These are phyloP conservation scores for Holocentrus rufus DNA, from an alignment of 2,797 vertebrate species.

Conservation along the genomic window DNA sequence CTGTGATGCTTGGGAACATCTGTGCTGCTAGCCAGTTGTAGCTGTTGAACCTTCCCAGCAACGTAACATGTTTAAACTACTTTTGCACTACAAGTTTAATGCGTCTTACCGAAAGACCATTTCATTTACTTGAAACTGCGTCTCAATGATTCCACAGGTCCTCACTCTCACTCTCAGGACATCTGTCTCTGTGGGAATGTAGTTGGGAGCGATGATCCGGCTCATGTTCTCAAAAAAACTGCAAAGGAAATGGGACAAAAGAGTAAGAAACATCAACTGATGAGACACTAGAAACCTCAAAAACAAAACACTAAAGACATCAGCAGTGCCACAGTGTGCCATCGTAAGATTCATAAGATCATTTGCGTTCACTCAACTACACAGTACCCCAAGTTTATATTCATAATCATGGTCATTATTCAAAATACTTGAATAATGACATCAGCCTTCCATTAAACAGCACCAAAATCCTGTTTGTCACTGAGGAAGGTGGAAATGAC, in stretches of 20 bases:
- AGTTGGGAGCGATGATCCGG: conserved; percentile 79
- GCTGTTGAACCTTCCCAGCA: neutral
- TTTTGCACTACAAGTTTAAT: neutral
- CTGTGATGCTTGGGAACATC: neutral
- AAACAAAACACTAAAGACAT: neutral
- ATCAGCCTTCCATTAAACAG: no score
- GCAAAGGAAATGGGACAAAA: conserved; percentile 2
- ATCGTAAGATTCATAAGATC: no score
- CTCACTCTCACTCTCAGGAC: conserved; percentile 82
- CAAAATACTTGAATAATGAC: no score
- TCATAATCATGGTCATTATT: no score
- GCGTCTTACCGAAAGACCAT: conserved; percentile 75
- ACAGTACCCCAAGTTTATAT: no score
- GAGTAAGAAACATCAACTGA: neutral
- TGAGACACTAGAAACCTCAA: neutral
- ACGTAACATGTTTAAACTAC: neutral
- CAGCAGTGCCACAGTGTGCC: neutral
- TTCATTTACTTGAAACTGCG: conserved; percentile 76
- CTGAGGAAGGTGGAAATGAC: no score
- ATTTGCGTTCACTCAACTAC: no score
- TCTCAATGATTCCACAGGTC: conserved; percentile 81
- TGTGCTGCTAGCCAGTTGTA: neutral
- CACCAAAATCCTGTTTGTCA: no score
- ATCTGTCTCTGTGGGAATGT: conserved; percentile 77
- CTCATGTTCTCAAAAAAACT: conserved; percentile 83